Conservation (phyloP, 2,888 invertebrate genomes). For the Cephonodes hylas region DNA sequence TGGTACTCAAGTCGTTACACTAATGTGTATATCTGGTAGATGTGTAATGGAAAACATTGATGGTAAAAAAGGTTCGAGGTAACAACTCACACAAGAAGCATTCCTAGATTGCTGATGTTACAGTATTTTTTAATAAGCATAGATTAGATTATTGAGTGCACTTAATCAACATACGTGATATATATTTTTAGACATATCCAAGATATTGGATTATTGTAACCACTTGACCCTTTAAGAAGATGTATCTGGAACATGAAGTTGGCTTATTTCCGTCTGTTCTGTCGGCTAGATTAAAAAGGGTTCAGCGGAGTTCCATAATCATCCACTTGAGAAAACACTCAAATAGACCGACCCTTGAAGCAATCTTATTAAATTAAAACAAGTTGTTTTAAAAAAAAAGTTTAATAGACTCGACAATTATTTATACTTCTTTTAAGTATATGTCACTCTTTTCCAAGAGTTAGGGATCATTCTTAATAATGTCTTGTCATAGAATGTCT, state of each 20-base stretch:
- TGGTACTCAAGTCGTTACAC: conserved; percentile 27
- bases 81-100: background rate
- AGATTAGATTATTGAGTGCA: background rate
- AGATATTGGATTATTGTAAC: conserved; percentile 16
- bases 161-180: background rate
- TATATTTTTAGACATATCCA: background rate
- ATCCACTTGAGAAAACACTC: conserved; percentile 37
- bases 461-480: too few species aligned
- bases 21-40: background rate
- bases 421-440: too few species aligned
- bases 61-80: conserved; percentile 13
- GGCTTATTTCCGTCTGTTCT: conserved; percentile 34
- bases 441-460: too few species aligned
- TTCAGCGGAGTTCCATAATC: conserved; percentile 26
- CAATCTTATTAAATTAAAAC: too few species aligned
- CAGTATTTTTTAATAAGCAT: background rate
- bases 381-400: too few species aligned
- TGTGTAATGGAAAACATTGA: conserved; percentile 38
- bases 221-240: conserved; percentile 44
- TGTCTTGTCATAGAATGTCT: too few species aligned
- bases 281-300: conserved; percentile 11
- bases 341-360: too few species aligned
- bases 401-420: too few species aligned
- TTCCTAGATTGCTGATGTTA: background rate
- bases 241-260: conserved; percentile 28